phyloP scores from a whole-genome alignment of 2,797 vertebrate species.

The Acanthiza pusilla region DNA sequence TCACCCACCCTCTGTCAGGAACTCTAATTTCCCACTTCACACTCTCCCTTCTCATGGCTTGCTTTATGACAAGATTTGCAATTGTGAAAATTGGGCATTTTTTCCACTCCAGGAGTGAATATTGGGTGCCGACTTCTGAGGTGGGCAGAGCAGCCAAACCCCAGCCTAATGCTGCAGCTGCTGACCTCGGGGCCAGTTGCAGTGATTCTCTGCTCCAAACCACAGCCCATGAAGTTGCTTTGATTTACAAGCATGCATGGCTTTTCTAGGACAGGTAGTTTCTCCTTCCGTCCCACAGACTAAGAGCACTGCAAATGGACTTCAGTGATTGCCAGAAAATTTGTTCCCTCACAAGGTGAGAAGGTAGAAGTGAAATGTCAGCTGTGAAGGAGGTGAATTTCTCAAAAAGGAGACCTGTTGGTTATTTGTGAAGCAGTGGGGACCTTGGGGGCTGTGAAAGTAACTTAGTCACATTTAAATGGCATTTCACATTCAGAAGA shows the following conservation, averaged over 20 bases:
- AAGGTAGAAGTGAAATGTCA: not conserved
- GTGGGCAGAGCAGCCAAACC: not conserved
- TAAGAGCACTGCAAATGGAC: not conserved
- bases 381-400: not conserved
- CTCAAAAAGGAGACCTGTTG: fast-evolving
- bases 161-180: fast-evolving
- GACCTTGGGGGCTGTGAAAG: not conserved
- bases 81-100: constrained; percentile 15
- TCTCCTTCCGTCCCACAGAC: not conserved
- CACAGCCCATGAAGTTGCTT: not conserved
- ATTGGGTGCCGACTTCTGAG: not conserved
- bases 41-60: constrained; percentile 5
- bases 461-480: not conserved
- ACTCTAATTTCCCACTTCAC: constrained; percentile 54
- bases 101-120: not conserved
- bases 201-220: not conserved
- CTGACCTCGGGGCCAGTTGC: not conserved
- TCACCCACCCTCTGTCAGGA: constrained; percentile 11
- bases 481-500: not conserved
- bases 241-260: not conserved
- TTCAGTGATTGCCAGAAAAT: not conserved
- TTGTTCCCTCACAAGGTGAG: not conserved
- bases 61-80: constrained; percentile 34
- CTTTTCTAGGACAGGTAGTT: not conserved
- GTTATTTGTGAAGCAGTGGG: not conserved